Evolutionary conservation across 2,888 invertebrate genomes (phyloP).

Genomic region (Zygaena filipendulae): DNA sequence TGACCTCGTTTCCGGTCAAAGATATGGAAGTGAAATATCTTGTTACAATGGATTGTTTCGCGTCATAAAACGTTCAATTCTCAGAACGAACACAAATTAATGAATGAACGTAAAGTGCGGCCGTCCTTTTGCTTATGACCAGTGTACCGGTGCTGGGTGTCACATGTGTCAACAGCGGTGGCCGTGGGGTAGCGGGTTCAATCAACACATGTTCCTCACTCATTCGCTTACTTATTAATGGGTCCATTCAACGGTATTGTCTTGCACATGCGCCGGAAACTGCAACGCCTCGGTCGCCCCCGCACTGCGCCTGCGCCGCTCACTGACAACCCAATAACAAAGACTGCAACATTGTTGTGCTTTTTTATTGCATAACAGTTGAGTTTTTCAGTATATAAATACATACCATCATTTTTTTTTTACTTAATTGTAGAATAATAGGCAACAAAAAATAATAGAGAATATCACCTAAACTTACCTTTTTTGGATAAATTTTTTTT

Average conservation of each 20-base stretch:
- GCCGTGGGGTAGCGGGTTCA: slow-evolving; percentile 33
- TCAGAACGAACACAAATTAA: slow-evolving; percentile 41
- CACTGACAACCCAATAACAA: neutral
- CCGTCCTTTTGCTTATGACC: slow-evolving; percentile 55
- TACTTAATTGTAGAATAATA: too few species aligned
- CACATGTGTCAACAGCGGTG: slow-evolving; percentile 33
- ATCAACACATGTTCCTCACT: slow-evolving; percentile 54
- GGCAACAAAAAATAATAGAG: too few species aligned
- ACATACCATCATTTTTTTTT: too few species aligned
- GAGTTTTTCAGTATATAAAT: too few species aligned
- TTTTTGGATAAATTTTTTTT: too few species aligned
- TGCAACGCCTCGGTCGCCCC: slow-evolving; percentile 26
- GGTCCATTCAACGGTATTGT: slow-evolving; percentile 59
- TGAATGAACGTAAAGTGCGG: slow-evolving; percentile 44
- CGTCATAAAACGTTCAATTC: slow-evolving; percentile 38
- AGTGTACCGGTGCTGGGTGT: too few species aligned
- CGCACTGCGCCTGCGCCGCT: too few species aligned
- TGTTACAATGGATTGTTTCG: slow-evolving; percentile 28
- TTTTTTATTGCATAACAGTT: too few species aligned
- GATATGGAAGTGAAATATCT: slow-evolving; percentile 14
- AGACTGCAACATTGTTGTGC: neutral
- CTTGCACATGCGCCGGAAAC: slow-evolving; percentile 63
- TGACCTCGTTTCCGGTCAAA: slow-evolving; percentile 10
- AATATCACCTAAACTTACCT: too few species aligned
- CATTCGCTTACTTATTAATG: slow-evolving; percentile 64